Evolutionary conservation across 2,888 invertebrate species (phyloP).

Genomic region (Macrosiphum euphorbiae): DNA sequence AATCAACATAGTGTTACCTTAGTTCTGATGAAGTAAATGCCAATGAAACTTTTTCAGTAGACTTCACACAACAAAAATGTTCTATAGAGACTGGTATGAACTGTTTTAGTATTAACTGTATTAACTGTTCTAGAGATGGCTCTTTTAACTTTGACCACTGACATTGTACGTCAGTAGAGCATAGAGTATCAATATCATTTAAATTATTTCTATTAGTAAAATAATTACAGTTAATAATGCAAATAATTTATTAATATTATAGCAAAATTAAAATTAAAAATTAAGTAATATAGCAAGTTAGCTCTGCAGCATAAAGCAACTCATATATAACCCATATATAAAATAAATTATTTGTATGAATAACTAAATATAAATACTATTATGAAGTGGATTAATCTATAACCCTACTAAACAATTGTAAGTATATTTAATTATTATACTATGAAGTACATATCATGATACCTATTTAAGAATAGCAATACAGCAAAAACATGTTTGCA

Average conservation of each 20-base stretch:
- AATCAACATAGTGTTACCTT: not conserved
- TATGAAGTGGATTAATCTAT: not conserved
- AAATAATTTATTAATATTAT: not conserved
- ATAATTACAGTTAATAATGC: not conserved
- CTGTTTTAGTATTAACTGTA: too few relatives aligned
- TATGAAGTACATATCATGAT: not conserved
- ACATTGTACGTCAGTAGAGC: too few relatives aligned
- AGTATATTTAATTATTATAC: not conserved
- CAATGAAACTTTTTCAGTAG: too few relatives aligned
- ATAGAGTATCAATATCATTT: too few relatives aligned
- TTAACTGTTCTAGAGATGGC: too few relatives aligned
- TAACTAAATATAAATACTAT: not conserved
- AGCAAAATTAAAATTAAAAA: not conserved
- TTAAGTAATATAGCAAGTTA: not conserved
- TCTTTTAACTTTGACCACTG: too few relatives aligned
- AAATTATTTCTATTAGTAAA: too few relatives aligned
- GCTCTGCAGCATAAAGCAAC: conserved; percentile 3
- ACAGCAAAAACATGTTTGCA: conserved; percentile 36
- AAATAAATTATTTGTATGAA: conserved; percentile 3
- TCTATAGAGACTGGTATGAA: too few relatives aligned
- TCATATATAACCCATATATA: conserved; percentile 1
- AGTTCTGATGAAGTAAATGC: too few relatives aligned
- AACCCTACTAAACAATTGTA: not conserved
- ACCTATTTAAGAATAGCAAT: conserved; percentile 35
- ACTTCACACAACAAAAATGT: too few relatives aligned